Conservation (phyloP, 1,140 invertebrate genomes). For the Drosophila aff. region DNA sequence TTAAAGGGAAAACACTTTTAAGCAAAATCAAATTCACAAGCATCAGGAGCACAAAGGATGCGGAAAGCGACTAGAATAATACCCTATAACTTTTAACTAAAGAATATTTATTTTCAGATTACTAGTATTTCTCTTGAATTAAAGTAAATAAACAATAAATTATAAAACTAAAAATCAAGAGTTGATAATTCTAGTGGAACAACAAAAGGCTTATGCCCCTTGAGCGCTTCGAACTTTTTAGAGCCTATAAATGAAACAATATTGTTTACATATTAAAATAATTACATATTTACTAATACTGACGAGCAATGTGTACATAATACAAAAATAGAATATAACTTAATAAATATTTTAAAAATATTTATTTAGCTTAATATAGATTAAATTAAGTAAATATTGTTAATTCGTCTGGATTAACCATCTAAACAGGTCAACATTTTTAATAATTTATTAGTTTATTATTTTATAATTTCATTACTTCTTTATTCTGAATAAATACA, state of each 20-base stretch:
- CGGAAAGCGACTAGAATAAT: not conserved
- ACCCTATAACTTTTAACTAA: not conserved
- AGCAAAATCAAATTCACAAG: slow-evolving; percentile 77
- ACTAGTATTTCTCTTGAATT: not conserved
- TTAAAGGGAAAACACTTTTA: slow-evolving; percentile 58
- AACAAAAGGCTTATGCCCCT: too few relatives aligned
- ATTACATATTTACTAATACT: too few relatives aligned
- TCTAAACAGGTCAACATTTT: not conserved
- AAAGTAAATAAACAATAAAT: not conserved
- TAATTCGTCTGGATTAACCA: not conserved
- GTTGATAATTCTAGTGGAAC: too few relatives aligned
- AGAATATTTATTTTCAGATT: not conserved
- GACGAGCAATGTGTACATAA: too few relatives aligned
- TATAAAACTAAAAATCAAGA: too few relatives aligned
- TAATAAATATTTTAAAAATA: not conserved
- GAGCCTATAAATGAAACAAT: too few relatives aligned
- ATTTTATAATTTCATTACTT: not conserved
- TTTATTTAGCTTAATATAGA: not conserved
- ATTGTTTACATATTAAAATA: too few relatives aligned
- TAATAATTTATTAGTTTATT: not conserved
- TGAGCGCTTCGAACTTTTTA: too few relatives aligned
- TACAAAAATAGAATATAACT: too few relatives aligned
- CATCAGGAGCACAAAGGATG: slow-evolving; percentile 12
- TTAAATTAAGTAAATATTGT: not conserved
- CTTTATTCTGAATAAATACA: not conserved